Evolutionary conservation across 1,140 invertebrate genomes (phyloP).

Genomic region (Drosophila nannoptera): DNA sequence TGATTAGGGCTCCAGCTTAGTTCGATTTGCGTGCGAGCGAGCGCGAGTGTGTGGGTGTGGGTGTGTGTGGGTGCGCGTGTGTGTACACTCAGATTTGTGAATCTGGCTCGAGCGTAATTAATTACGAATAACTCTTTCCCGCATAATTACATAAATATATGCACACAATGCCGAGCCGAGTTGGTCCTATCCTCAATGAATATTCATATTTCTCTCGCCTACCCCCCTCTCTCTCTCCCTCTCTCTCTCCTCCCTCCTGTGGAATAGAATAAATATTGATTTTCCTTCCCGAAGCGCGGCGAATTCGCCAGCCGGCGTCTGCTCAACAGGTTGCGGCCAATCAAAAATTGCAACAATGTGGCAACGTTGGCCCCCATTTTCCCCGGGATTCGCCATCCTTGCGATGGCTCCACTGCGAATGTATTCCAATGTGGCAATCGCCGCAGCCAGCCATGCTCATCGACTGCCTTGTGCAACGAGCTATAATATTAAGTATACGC

Average conservation of each 20-base stretch:
- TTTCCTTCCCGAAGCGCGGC: neutral
- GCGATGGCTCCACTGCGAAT: neutral
- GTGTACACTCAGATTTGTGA: neutral
- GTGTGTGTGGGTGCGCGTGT: neutral
- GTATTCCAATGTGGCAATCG: too few relatives aligned
- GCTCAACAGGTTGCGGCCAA: neutral
- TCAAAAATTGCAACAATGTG: neutral
- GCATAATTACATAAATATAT: neutral
- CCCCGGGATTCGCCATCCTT: neutral
- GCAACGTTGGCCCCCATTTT: neutral
- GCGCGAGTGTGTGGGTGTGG: neutral
- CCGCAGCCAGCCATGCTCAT: neutral
- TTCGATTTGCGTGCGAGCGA: conserved; percentile 37
- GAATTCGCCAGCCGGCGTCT: neutral
- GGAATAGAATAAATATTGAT: neutral
- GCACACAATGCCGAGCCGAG: neutral
- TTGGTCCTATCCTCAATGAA: neutral
- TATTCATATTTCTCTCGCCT: neutral
- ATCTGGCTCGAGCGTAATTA: conserved; percentile 40
- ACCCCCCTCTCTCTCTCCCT: neutral
- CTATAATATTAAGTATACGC: conserved; percentile 43
- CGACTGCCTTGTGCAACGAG: conserved; percentile 18
- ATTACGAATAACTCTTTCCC: conserved; percentile 37
- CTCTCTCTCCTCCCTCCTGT: too few relatives aligned
- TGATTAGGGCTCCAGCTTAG: conserved; percentile 31